A percentile compares a stretch with the other conserved stretches of the same genome.
Conservation (phyloP, 2,113 vertebrate species). For the Scalopus aquaticus region DNA sequence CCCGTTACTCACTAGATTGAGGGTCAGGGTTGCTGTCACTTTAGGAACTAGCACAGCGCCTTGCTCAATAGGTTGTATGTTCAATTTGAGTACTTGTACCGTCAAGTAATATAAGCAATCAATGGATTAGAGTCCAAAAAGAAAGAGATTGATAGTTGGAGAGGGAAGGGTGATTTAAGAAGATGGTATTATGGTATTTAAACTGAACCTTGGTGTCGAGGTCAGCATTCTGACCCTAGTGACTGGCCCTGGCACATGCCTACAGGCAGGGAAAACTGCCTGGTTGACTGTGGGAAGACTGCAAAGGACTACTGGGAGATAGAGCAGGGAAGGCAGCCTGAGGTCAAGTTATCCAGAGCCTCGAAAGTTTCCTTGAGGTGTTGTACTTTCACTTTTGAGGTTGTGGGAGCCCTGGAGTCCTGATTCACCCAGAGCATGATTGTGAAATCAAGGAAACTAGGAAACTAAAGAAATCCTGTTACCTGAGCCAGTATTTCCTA, state of each 20-base stretch:
- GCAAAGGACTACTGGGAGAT: not conserved
- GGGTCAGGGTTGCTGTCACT: not conserved
- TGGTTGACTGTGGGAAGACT: not conserved
- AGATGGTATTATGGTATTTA: not conserved
- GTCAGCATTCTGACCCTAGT: not conserved
- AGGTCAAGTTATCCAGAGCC: not conserved
- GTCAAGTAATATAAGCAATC: not conserved
- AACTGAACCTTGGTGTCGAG: not conserved
- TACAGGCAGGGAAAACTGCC: not conserved
- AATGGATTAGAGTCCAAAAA: not conserved
- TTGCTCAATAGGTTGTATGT: not conserved
- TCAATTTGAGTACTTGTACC: not conserved
- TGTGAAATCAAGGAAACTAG: not conserved
- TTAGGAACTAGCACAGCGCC: not conserved
- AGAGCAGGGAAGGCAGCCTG: not conserved
- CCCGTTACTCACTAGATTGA: not conserved
- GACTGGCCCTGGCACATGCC: not conserved
- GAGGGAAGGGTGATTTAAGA: not conserved
- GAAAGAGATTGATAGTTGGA: not conserved
- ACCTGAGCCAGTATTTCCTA: not conserved
- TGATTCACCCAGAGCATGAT: not conserved
- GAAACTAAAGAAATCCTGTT: not conserved
- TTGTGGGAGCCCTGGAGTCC: not conserved
- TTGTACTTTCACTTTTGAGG: not conserved
- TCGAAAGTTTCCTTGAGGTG: not conserved